These are phyloP conservation scores for Argyrosomus regius DNA, from an alignment of 2,797 vertebrate genomes.

Conservation along the genomic window DNA sequence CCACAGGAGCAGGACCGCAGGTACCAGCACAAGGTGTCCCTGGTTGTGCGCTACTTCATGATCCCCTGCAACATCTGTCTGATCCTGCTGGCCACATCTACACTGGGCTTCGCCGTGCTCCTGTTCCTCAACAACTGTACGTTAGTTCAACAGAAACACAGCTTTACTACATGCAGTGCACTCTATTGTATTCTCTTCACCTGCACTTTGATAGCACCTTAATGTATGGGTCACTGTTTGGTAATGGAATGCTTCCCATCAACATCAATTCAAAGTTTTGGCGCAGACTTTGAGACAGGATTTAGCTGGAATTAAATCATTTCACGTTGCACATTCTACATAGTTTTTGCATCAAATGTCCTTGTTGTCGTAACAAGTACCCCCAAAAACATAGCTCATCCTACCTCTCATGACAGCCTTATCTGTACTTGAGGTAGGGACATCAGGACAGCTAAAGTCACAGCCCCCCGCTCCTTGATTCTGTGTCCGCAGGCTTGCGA, in stretches of 20 bases:
- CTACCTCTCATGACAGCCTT: constrained; percentile 31
- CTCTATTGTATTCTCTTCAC: not conserved
- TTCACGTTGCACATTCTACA: not conserved
- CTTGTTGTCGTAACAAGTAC: constrained; percentile 19
- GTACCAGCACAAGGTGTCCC: constrained; percentile 95
- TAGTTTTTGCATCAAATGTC: constrained; percentile 20
- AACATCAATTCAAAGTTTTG: not conserved
- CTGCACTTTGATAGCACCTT: constrained; percentile 5
- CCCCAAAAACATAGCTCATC: not conserved
- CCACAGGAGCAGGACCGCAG: constrained; percentile 89
- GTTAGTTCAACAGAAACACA: constrained; percentile 72
- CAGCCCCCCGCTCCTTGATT: constrained; percentile 9
- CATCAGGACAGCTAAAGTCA: constrained; percentile 53
- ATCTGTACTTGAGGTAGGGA: constrained; percentile 53
- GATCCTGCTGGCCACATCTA: constrained; percentile 95
- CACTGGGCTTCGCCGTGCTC: constrained; percentile 94
- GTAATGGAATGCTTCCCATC: not conserved
- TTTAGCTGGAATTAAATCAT: not conserved
- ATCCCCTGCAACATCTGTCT: constrained; percentile 99
- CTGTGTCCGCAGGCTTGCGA: constrained; percentile 43
- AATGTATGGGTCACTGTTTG: not conserved
- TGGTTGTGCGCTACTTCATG: constrained; percentile 98
- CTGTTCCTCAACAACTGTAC: constrained; percentile 99
- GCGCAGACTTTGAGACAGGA: not conserved
- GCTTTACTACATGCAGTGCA: constrained; percentile 4